Conservation (phyloP, 2,888 invertebrate species). For the Xestia xanthographa region DNA sequence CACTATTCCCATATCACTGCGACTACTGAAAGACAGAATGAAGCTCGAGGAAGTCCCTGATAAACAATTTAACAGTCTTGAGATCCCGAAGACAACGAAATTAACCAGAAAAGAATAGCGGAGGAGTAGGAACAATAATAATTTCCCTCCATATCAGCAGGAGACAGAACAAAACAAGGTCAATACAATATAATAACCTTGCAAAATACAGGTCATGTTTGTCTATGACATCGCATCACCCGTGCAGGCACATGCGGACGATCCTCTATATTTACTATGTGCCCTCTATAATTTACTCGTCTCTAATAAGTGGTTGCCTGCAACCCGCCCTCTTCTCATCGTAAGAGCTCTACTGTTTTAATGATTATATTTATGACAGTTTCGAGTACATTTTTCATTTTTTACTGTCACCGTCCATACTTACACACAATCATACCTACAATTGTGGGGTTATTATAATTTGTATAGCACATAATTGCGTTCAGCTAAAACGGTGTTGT, state of each 20-base stretch:
- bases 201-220: neutral
- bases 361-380: neutral
- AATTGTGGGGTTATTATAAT: neutral
- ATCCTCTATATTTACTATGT: neutral
- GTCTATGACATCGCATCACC: neutral
- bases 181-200: no score
- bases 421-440: no score
- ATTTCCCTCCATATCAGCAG: no score
- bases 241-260: neutral
- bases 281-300: slow-evolving; percentile 2
- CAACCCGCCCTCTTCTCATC: neutral
- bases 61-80: no score
- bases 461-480: neutral
- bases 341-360: neutral
- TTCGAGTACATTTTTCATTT: neutral
- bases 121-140: no score
- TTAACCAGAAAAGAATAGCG: no score
- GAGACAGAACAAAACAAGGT: no score
- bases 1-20: no score
- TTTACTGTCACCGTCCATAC: neutral
- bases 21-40: no score
- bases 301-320: neutral
- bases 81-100: no score
- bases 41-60: no score
- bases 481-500: neutral